phyloP scores from a whole-genome alignment of 2,888 invertebrate species.

The Fissipunctia ypsillon region DNA sequence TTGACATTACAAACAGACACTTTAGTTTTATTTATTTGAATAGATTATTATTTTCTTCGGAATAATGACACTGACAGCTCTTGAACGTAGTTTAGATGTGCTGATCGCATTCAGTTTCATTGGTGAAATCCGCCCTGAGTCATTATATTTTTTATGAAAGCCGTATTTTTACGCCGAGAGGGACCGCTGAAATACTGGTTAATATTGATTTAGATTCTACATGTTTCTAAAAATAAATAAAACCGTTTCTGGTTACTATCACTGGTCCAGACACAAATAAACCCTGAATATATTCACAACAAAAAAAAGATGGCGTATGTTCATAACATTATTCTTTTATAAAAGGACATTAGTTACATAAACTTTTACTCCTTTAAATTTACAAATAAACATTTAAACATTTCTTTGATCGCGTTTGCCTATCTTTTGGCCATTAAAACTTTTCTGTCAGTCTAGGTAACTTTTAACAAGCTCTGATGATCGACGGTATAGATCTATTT shows the following conservation, averaged over 20 bases:
- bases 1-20: no score
- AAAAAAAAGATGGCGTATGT: not conserved
- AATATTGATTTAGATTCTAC: not conserved
- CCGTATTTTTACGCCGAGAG: not conserved
- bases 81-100: no score
- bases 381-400: slow-evolving; percentile 65
- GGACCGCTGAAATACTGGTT: not conserved
- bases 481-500: slow-evolving; percentile 62
- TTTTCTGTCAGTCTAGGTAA: slow-evolving; percentile 57
- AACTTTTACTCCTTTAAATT: slow-evolving; percentile 53
- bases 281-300: not conserved
- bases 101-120: no score
- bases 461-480: slow-evolving; percentile 69
- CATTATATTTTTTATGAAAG: not conserved
- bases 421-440: slow-evolving; percentile 66
- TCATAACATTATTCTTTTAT: not conserved
- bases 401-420: slow-evolving; percentile 67
- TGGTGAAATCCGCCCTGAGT: no score
- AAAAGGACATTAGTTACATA: slow-evolving; percentile 20
- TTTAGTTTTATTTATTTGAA: no score
- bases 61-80: no score
- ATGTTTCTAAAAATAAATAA: not conserved
- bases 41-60: no score
- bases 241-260: not conserved
- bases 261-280: not conserved